Evolutionary conservation across 2,113 vertebrate species (phyloP).

Genomic region (Cisticola juncidis): DNA sequence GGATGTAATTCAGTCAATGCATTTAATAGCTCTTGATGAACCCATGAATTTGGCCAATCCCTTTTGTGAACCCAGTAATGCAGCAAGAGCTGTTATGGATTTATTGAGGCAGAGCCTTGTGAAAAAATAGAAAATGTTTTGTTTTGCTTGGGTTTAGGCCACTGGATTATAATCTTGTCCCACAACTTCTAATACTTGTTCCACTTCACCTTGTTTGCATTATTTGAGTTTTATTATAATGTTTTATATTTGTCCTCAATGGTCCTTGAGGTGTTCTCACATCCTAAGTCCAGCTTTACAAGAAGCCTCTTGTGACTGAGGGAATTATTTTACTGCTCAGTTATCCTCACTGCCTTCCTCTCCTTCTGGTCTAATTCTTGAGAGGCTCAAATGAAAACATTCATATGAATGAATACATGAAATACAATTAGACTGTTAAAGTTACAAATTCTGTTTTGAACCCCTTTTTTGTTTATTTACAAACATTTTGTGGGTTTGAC

Average conservation of each 20-base stretch:
- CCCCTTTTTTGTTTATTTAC: neutral
- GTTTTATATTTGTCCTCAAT: neutral
- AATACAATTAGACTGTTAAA: neutral
- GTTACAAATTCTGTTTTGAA: neutral
- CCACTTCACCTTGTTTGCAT: neutral
- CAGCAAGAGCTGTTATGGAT: neutral
- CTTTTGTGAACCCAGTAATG: neutral
- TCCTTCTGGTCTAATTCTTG: neutral
- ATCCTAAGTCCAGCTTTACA: neutral
- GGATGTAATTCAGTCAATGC: neutral
- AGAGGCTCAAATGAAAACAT: neutral
- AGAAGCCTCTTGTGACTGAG: neutral
- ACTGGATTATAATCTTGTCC: neutral
- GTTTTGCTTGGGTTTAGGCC: neutral
- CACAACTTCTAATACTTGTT: neutral
- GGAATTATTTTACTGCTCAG: rapidly evolving
- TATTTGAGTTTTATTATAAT: neutral
- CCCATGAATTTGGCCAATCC: neutral
- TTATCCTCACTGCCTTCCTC: neutral
- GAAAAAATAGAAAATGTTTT: neutral
- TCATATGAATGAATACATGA: neutral
- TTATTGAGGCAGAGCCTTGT: neutral
- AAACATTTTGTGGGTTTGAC: neutral
- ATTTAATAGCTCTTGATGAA: neutral
- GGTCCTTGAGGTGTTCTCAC: neutral